Base-by-base conservation (phyloP, 2,888 invertebrate species). In the Notocelia uddmanniana region DNA sequence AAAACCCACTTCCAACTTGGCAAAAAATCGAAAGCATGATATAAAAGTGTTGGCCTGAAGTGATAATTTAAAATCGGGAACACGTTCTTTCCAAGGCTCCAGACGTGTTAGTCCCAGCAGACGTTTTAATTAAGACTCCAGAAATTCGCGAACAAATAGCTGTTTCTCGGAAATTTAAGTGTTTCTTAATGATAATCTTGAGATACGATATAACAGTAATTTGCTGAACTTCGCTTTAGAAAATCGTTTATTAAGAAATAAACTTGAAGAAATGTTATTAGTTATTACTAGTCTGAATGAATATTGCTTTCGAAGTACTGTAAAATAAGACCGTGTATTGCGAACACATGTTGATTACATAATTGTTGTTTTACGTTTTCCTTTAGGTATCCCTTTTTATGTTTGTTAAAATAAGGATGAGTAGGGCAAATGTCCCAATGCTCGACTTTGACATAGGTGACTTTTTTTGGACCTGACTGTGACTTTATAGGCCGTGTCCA, bases 81-180 rank as follows among this genome's bases (percentile, higher is more conserved):
- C 81, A 82, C 82, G 81, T 79, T 76, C 69, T 77, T 76, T 75
- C 72, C 73, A 69, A 73, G 76, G 75, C 76, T 60, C 64, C 70
- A 79, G 75, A 78, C 78, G 76, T 80, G 78, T 82, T 80, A 80
- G 80, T 81, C 75, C 76, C 79, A 78, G 76, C 73, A 70, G 77
- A 77, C 73, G 68, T 78, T 77, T 79, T 81, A 81, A 82, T 82
- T 81, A 77, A 79, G 78, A 23, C 71, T 67, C 66, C 45, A 54
- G 66, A 66, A 67, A 67, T 54, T 54, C 57, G 66, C 45, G 18
- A 41, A 59, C 59, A 67, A 71, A 71, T 60, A 67, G 59, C 66
- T 60, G 66, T 60, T 50, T 8, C 52, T 52, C 19, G 58, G 31
- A 34, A 71, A 71, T 71, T 68, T 59, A 59, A 60, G 59, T 66